Base-by-base conservation (phyloP, 2,797 vertebrate species). In the Sternotherus odoratus region DNA sequence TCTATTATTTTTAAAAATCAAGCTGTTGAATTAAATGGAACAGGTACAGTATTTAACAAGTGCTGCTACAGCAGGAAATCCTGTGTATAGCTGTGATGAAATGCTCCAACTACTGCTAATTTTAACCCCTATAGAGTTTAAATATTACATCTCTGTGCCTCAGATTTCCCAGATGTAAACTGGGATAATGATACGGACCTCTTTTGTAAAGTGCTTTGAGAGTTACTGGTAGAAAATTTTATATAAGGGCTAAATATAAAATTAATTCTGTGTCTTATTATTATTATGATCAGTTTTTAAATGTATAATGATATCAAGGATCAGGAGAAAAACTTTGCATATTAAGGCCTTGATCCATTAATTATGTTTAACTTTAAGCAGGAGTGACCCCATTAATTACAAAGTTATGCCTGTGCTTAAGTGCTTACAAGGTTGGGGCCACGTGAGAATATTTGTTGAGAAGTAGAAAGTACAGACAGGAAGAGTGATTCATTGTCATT, bases 391-490 rank as follows among this genome's bases (percentile, higher is more conserved):
- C 11, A 15, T 53, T 69, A 28, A 6, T 43, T 83, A 8, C 2
- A 83, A 46, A 74, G 60, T 85, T 77, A 56, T 8, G 36, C 60
- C 23, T 8, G 91, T 36, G 23, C 23, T 0, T 0, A 69, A 11
- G 8, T 51, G n/a, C 51, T 89, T 12, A 4, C 63, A 77, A 0
- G 2, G 48, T 21, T 21, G 51, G 49, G n/a, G 2, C 13, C 7
- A 51, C 54, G 1, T 0, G 6, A 3, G 0, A 1, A 5, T 21
- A 19, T 17, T 9, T 6, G 13, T 0, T 0, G 5, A 78, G 12
- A 56, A 11, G 86, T 28, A 26, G 39, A 51, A 16, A 17, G 80
- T 77, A 81, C 10, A 0, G 2, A 13, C 24, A 50, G 24, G 3
- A 74, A 74, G 39, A 43, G 43, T 46, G 12, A 12, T 16, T 74